Base-by-base conservation (phyloP, 2,113 vertebrate species). In the Myotis lucifugus region DNA sequence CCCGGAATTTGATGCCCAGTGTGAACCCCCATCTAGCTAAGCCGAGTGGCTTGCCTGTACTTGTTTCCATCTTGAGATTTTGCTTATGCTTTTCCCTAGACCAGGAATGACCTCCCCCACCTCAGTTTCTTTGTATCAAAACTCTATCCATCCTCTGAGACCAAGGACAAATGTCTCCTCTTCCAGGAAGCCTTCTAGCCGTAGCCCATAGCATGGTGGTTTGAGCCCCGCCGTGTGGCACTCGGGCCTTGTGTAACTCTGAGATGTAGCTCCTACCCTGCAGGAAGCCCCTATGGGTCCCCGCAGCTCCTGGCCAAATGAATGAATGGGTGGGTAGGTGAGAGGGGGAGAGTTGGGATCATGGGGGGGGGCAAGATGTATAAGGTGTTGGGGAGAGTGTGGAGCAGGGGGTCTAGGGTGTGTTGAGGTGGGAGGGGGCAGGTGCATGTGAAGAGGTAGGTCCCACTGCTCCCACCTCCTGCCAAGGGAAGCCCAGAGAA, bases 311-410 rank as follows among this genome's bases (percentile, higher is more conserved):
- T 67, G 42, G 54, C 88, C 64, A 54, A 66, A 59, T 61, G 61
- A 81, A 25, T 8, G 27, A 15, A 18, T 69, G 15, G 27, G n/a
- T 42, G 29, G 18, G 19, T 78, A 8, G 32, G 42, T 64, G 10
- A 40, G 27, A 46, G n/a, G 29, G 52, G 13, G 8, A 9, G 3
- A 19, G 8, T 88, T 14, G 3, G 50, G 32, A 32, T 70, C 37
- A 1, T 29, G 8, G 5, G 5, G 3, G 23, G 40, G 56, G 15
- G 4, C 14, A 32, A 8, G 0, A 4, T 29, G 2, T 19, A 15
- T 23, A 46, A 64, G 46, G n/a, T 32, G 42, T 37, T 29, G 5
- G 54, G 29, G 40, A 61, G 34, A 34, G 7, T 27, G 11, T 83
- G 29, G 50, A 46, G 5, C 19, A 10, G 42, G 8, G 56, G 9